phyloP scores from a whole-genome alignment of 2,888 invertebrate genomes.

The Erebia aethiops region DNA sequence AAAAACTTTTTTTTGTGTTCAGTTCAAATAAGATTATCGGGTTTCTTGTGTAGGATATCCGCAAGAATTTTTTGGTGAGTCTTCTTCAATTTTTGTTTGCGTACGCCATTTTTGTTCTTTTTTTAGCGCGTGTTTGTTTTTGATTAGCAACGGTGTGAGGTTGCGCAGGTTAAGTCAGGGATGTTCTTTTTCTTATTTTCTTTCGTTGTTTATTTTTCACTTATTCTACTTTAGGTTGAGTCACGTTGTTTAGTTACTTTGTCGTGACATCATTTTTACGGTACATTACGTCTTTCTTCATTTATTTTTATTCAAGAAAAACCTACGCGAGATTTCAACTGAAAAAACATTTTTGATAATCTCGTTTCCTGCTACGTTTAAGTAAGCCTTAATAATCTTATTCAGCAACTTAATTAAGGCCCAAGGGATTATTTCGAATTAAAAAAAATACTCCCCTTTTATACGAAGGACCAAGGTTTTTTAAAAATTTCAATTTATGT shows the following conservation, averaged over 20 bases:
- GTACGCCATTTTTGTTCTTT: conserved; percentile 45
- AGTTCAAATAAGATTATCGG: conserved; percentile 73
- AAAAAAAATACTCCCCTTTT: too few relatives aligned
- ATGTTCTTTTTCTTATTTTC: conserved; percentile 31
- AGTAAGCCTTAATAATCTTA: too few relatives aligned
- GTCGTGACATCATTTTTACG: conserved; percentile 45
- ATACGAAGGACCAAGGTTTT: too few relatives aligned
- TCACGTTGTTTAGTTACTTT: conserved; percentile 46
- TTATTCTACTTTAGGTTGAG: conserved; percentile 42
- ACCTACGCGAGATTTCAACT: too few relatives aligned
- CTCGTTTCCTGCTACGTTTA: too few relatives aligned
- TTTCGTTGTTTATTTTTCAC: conserved; percentile 45
- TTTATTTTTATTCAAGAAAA: background rate
- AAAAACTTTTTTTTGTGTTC: conserved; percentile 50
- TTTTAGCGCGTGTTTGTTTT: conserved; percentile 52
- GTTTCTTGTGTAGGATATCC: conserved; percentile 71
- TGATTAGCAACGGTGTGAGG: conserved; percentile 59
- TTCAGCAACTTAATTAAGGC: too few relatives aligned
- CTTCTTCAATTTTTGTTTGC: conserved; percentile 47
- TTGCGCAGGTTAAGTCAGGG: conserved; percentile 51
- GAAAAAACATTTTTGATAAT: too few relatives aligned
- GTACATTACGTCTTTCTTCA: conserved; percentile 21
- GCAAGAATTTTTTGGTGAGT: conserved; percentile 51
- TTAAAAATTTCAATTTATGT: too few relatives aligned
- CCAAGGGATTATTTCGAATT: too few relatives aligned